Evolutionary conservation across 2,888 invertebrate species (phyloP), one percentile per base, ranked within the genome.

Genomic region (Balanococcus diminutus): DNA sequence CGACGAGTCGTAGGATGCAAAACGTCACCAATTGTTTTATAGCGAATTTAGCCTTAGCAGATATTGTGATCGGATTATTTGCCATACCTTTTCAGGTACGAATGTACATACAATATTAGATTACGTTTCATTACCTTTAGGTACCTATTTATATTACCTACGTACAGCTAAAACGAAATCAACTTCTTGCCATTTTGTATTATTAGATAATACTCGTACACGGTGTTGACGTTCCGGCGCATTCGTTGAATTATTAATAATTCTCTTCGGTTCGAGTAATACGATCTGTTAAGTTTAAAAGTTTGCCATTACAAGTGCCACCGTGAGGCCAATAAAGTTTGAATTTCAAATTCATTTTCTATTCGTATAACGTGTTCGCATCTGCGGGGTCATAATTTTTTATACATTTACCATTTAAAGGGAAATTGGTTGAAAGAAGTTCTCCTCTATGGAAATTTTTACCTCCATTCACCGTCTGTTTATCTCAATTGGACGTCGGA

Each of bases 21-120:
- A 95, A 94, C 87, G 95, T 94, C 88, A 96, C 96, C 75, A 96
- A 96, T 90, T 94, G 94, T 90, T 96, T 95, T 90, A 96, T 96
- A 81, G 94, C 95, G 19, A 96, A 96, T 91, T 91, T 96, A 89
- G 96, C 96, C 1, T 91, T 95, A 88, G 96, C 96, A 28, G 96
- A 96, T 89, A 95, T 96, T 89, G 94, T 95, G 87, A 96, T 96
- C 89, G 96, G 95, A 87, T 91, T 96, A 88, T 96, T 96, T 89
- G 94, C 95, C 87, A 95, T 96, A 89, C 96, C 96, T 88, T 96
- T 96, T 91, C 92, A 92, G 91, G 92, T 92, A 89, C 89, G 87
- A 39, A 22, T 22, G 56, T 56, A n/a, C 3, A 56, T n/a, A n/a
- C n/a, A 3, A 56, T 56, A 56, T 56, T 19, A 4, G 19, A 46